Evolutionary conservation across 35 echinoderm and acorn worm genomes (phyloP), one percentile per base, ranked within the genome.

Genomic region (Holothuria glaberrima): DNA sequence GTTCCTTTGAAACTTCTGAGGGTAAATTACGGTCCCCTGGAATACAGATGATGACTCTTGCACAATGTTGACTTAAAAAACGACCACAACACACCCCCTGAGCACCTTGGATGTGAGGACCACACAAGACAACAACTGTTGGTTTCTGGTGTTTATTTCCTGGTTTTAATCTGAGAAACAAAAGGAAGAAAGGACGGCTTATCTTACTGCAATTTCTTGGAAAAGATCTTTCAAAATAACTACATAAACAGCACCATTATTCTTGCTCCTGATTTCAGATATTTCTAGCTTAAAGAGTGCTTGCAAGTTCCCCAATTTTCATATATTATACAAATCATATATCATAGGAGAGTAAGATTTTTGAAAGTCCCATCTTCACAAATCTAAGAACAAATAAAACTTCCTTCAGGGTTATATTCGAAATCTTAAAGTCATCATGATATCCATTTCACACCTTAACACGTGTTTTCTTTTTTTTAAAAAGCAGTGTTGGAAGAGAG

Each of bases 21-120:
- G 64, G 87, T 88, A 95, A 89, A 31, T 91, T 95, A 22, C 81
- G 75, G 38, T 91, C 90, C 75, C 82, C 92, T 12, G 97, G 93
- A 4, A 89, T 62, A 59, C 94, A 94, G 9, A 99, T 58, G 28
- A 87, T 99, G 54, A 99, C 97, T 5, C 66, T 70, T 22, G 86
- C 83, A 46, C 88, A 66, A 59, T 95, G 97, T 54, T 95, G 86
- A 59, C 93, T 88, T 44, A 99, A 75, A 50, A 95, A 89, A 57
- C 97, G 87, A 76, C 90, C 97, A 67, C 97, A 99, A 85, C 91
- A 90, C 6, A 95, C 84, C 46, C 97, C 97, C 61, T 99, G 97
- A 27, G 97, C 97, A 36, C 97, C 97, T 54, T 99, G 91, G 12
- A 92, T 62, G 80, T 99, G 97, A 34, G 97, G 91, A 30, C 97